phyloP scores from a whole-genome alignment of 2,113 vertebrate species.

The Ctenomys sociabilis region DNA sequence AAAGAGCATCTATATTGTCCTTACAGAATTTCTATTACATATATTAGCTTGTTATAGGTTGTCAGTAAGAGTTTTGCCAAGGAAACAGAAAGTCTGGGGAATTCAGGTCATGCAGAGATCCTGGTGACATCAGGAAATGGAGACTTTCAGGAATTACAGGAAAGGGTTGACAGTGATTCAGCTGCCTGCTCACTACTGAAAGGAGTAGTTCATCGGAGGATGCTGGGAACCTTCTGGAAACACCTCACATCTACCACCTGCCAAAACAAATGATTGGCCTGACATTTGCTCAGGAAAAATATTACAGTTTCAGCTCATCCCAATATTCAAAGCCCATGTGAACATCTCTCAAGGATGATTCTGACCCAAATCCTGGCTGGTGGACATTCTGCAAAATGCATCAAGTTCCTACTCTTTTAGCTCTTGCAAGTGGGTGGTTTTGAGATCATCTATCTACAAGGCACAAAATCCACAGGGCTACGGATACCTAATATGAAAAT shows the following conservation, averaged over 20 bases:
- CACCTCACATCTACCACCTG: neutral
- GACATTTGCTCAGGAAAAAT: neutral
- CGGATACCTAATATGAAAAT: neutral
- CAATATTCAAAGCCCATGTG: neutral
- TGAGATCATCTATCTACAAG: neutral
- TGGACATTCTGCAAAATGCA: neutral
- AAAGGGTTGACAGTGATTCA: constrained; percentile 44
- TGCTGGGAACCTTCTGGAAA: neutral
- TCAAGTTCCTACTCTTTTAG: neutral
- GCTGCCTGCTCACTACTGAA: neutral
- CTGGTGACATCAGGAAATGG: constrained; percentile 17
- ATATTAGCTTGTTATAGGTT: neutral
- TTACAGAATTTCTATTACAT: neutral
- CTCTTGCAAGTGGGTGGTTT: neutral
- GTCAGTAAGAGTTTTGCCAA: neutral
- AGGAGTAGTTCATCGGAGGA: constrained; percentile 28
- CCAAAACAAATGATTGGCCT: neutral
- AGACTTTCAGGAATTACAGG: constrained; percentile 40
- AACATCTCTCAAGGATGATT: neutral
- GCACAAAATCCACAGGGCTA: neutral
- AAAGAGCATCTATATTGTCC: neutral
- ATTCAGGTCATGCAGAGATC: neutral
- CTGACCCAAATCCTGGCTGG: neutral
- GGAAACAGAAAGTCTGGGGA: constrained; percentile 2
- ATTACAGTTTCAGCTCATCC: neutral